A percentile compares a stretch with the other conserved stretches of the same genome.
Evolutionary conservation across 2,113 vertebrate species (phyloP).

Genomic region (Trinectes maculatus): DNA sequence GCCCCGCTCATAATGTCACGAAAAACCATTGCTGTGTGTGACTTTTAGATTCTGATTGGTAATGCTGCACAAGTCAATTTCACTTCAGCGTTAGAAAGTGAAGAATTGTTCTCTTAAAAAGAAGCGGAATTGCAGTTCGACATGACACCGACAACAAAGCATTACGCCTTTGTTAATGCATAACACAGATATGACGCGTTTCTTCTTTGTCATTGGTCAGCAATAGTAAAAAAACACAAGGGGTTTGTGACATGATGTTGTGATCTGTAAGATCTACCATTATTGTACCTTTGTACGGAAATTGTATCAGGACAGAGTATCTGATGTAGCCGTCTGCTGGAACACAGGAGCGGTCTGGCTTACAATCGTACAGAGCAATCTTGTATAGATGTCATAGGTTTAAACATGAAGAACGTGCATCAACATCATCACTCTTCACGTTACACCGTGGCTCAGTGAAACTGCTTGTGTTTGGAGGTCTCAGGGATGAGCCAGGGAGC

Average conservation of each 20-base stretch:
- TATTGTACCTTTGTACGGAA: too few species aligned
- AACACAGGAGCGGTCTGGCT: neutral
- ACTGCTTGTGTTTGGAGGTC: conserved; percentile 21
- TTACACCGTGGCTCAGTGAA: conserved; percentile 30
- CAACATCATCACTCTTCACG: conserved; percentile 14
- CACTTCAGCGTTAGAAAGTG: too few species aligned
- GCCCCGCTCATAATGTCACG: conserved; percentile 23
- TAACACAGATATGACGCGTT: neutral
- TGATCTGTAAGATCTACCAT: too few species aligned
- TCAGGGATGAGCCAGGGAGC: conserved; percentile 28
- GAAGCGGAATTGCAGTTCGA: too few species aligned
- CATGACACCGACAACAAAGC: neutral
- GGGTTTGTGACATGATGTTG: neutral
- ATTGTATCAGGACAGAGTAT: conserved; percentile 16
- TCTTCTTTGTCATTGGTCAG: conserved; percentile 2
- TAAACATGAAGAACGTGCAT: neutral
- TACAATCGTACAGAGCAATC: neutral
- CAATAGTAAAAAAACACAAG: neutral
- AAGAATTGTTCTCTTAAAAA: too few species aligned
- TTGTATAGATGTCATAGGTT: conserved; percentile 13
- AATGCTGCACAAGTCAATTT: too few species aligned
- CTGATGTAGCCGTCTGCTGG: conserved; percentile 8
- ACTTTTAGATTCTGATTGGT: conserved; percentile 36
- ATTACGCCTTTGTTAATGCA: neutral
- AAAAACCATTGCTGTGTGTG: conserved; percentile 10